phyloP scores from a whole-genome alignment of 2,888 invertebrate genomes.

The Neoitamus cyanurus region DNA sequence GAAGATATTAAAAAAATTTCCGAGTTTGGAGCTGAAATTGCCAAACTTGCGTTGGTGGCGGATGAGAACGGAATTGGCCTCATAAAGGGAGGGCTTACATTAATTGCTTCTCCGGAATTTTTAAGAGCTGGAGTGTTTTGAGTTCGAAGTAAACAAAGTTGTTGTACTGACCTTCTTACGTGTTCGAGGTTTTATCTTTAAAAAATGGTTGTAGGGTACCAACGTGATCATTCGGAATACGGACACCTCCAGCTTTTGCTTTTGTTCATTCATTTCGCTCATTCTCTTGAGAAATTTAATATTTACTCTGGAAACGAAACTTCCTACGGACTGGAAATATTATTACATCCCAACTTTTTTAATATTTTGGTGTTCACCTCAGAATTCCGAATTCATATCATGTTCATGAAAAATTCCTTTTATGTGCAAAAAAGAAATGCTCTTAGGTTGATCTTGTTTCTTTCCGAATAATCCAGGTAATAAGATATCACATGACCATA shows the following conservation, averaged over 20 bases:
- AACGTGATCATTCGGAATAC: too few species aligned
- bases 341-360: not conserved
- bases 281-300: too few species aligned
- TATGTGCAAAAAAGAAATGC: too few species aligned
- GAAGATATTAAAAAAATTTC: not conserved
- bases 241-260: too few species aligned
- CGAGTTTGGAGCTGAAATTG: not conserved
- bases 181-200: too few species aligned
- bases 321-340: not conserved
- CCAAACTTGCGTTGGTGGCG: not conserved
- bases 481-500: too few species aligned
- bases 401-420: too few species aligned
- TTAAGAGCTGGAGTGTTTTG: not conserved
- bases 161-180: not conserved
- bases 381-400: not conserved
- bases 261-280: too few species aligned
- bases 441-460: too few species aligned
- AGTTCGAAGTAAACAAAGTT: not conserved
- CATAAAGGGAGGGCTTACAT: not conserved
- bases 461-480: too few species aligned
- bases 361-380: not conserved
- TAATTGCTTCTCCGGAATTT: not conserved
- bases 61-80: too few species aligned
- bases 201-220: too few species aligned
- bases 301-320: not conserved